Base-by-base conservation (phyloP, 2,113 vertebrate genomes). In the Pardalotus punctatus region DNA sequence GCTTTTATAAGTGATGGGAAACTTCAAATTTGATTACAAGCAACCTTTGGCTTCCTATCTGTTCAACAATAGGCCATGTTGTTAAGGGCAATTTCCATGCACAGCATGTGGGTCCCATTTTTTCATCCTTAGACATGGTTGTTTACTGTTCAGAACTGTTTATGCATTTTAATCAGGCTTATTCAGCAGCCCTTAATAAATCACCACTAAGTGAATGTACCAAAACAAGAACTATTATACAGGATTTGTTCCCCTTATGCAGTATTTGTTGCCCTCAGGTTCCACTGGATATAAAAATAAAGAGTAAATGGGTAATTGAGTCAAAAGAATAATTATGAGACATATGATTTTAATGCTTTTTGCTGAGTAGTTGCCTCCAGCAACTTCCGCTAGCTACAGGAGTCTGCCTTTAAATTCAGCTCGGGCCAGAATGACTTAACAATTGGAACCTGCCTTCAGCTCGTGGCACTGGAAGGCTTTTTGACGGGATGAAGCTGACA, bases 1-100 rank as follows among this genome's bases (percentile, higher is more conserved):
- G 98, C 98, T 98, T 98, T 98, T 98, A 98, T 97, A 98, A 98
- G 97, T 98, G 98, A 98, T 98, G 98, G 97, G 98, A 98, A 98
- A 99, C 98, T 99, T 98, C 99, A 99, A 99, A 99, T 99, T 99
- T 99, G 98, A 99, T 99, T 99, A 99, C 99, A 99, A 99, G 99
- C 98, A 99, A 99, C 99, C 99, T 99, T 99, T 99, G 99, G 99
- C 99, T 99, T 98, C 98, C 98, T 98, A 98, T 98, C 98, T 98
- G 95, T 96, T 95, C 95, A 98, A 99, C 99, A 99, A 99, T 99
- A 98, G 99, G 96, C 98, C 96, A 98, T 98, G 98, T 98, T 99
- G 99, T 99, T 99, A 99, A 98, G 98, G 98, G 98, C 98, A 99
- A 99, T 99, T 99, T 99, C 98, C 99, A 99, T 99, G 99, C 99